Conservation (phyloP, 2,113 vertebrate species). For the Turnix velox region DNA sequence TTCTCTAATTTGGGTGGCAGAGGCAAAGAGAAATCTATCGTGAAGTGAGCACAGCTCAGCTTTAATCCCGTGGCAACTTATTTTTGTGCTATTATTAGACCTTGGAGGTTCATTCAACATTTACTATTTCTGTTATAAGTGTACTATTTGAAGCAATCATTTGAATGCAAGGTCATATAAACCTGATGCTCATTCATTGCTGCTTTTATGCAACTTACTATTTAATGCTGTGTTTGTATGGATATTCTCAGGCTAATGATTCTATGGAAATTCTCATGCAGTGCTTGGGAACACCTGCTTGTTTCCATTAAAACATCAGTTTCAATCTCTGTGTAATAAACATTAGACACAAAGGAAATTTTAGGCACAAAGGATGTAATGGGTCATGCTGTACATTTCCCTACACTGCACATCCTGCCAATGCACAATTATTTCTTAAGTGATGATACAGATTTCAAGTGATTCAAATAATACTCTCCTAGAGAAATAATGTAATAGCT, state of each 20-base stretch:
- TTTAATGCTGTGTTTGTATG: background rate
- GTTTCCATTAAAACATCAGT: conserved; percentile 7
- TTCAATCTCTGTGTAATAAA: background rate
- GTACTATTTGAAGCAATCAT: conserved; percentile 21
- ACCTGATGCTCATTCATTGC: background rate
- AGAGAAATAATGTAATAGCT: background rate
- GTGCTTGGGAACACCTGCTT: conserved; percentile 20
- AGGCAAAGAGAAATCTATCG: conserved; percentile 13
- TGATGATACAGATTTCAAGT: background rate
- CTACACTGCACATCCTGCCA: background rate
- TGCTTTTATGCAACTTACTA: conserved; percentile 23
- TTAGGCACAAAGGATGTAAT: background rate
- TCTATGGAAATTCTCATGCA: background rate
- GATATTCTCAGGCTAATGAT: conserved; percentile 19
- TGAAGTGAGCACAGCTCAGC: conserved; percentile 14
- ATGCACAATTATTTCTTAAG: background rate
- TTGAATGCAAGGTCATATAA: conserved; percentile 31
- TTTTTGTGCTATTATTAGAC: conserved; percentile 45
- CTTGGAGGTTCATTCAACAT: conserved; percentile 27
- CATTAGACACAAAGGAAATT: background rate
- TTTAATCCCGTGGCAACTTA: conserved; percentile 36
- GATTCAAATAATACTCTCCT: background rate
- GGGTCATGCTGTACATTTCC: background rate
- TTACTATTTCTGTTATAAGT: conserved; percentile 30
- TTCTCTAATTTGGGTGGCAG: background rate